Evolutionary conservation across 2,888 invertebrate species (phyloP).

Genomic region (Hypomecis atomaria): DNA sequence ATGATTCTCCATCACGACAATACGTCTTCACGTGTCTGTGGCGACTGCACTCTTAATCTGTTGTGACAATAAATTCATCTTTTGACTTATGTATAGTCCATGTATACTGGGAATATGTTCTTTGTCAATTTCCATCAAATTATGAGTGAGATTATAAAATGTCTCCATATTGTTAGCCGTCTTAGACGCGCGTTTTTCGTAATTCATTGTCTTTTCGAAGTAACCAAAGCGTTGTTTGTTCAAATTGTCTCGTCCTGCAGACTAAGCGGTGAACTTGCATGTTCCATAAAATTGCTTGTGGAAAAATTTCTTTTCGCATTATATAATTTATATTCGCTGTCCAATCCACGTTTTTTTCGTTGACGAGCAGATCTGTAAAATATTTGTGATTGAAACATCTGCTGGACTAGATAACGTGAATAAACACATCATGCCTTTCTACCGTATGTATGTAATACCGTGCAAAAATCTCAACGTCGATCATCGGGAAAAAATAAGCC

Average conservation of each 20-base stretch:
- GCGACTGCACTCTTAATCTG: slow-evolving; percentile 51
- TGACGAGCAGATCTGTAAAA: too few species aligned
- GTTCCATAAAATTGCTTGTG: too few species aligned
- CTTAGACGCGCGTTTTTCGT: slow-evolving; percentile 46
- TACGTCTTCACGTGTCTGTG: slow-evolving; percentile 40
- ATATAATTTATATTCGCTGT: too few species aligned
- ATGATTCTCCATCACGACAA: slow-evolving; percentile 33
- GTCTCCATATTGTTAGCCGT: slow-evolving; percentile 45
- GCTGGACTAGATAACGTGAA: slow-evolving; percentile 1
- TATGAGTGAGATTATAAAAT: slow-evolving; percentile 51
- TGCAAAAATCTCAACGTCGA: slow-evolving; percentile 25
- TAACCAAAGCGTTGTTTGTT: slow-evolving; percentile 56
- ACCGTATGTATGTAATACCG: slow-evolving; percentile 29
- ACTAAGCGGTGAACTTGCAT: too few species aligned
- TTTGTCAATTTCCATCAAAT: slow-evolving; percentile 59
- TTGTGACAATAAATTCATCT: slow-evolving; percentile 61
- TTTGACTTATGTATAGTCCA: slow-evolving; percentile 46
- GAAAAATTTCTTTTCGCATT: too few species aligned
- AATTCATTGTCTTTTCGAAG: slow-evolving; percentile 42
- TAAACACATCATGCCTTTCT: slow-evolving; percentile 33
- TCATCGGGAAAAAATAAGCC: slow-evolving; percentile 26
- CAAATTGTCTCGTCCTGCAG: slow-evolving; percentile 2
- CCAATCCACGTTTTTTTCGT: too few species aligned
- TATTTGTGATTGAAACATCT: too few species aligned
- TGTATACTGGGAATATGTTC: slow-evolving; percentile 49